Evolutionary conservation across 2,113 vertebrate genomes (phyloP).

Genomic region (Polyodon spathula): DNA sequence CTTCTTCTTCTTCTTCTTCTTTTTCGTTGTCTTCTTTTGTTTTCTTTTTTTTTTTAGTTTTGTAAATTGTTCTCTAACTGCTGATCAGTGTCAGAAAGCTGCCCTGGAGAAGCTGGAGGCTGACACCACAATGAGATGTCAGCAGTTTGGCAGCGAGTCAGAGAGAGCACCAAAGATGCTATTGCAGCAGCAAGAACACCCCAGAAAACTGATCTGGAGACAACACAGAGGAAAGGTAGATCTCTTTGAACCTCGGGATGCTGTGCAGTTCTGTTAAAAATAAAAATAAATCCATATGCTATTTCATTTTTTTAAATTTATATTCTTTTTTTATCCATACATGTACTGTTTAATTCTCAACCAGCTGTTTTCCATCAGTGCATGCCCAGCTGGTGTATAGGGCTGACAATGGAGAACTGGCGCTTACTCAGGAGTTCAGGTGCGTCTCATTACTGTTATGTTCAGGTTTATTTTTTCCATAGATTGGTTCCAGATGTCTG

Average conservation of each 20-base stretch:
- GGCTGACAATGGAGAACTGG: conserved; percentile 65
- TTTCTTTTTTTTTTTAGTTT: conserved; percentile 58
- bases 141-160: conserved; percentile 77
- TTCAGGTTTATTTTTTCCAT: background rate
- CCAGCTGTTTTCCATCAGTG: too few species aligned
- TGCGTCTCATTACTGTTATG: conserved; percentile 30
- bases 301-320: too few species aligned
- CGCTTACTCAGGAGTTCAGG: conserved; percentile 73
- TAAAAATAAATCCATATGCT: too few species aligned
- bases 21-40: too few species aligned
- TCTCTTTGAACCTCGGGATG: background rate
- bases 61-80: conserved; percentile 69
- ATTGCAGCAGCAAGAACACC: conserved; percentile 43
- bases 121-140: conserved; percentile 62
- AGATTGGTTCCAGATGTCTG: too few species aligned
- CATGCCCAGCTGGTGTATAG: conserved; percentile 63
- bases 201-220: conserved; percentile 45
- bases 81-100: conserved; percentile 62
- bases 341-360: too few species aligned
- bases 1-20: too few species aligned
- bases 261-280: too few species aligned
- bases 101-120: conserved; percentile 66
- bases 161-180: conserved; percentile 48
- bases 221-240: conserved; percentile 60
- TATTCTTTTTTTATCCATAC: too few species aligned